These are phyloP conservation scores for Acanthosepion pharaonis DNA, from an alignment of 2,888 invertebrate genomes.

Conservation along the genomic window DNA sequence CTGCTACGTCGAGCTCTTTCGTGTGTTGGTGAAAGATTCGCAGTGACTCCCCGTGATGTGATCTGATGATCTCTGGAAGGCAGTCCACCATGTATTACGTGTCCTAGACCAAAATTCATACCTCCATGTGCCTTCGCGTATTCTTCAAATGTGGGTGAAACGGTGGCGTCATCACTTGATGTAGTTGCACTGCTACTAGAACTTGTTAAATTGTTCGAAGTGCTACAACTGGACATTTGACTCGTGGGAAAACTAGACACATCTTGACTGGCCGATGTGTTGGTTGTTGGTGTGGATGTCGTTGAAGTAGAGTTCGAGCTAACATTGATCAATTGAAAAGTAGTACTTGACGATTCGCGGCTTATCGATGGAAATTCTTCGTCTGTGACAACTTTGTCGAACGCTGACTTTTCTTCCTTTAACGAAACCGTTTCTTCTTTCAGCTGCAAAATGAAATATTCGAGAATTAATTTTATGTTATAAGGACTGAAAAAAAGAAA, in stretches of 20 bases:
- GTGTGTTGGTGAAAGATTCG: neutral
- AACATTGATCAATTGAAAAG: neutral
- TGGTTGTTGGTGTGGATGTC: neutral
- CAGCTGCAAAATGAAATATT: neutral
- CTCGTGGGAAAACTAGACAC: neutral
- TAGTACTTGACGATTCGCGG: neutral
- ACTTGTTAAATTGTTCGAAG: neutral
- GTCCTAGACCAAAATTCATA: neutral
- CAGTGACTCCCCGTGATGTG: neutral
- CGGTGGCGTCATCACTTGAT: neutral
- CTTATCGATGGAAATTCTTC: neutral
- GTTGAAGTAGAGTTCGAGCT: neutral
- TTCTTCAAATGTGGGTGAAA: neutral
- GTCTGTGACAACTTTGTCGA: neutral
- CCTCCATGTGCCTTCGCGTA: conserved; percentile 11
- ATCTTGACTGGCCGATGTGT: neutral
- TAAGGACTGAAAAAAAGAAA: too few species aligned
- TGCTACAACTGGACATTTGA: neutral
- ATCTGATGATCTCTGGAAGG: neutral
- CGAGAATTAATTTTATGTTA: neutral
- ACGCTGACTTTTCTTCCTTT: neutral
- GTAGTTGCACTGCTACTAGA: neutral
- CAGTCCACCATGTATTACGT: neutral
- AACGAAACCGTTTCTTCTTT: neutral
- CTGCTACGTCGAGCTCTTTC: neutral